Percentiles rank a stretch among this genome's conserved stretches.
phyloP scores from a whole-genome alignment of 2,888 invertebrate genomes.

The Drosophila kanekoi region DNA sequence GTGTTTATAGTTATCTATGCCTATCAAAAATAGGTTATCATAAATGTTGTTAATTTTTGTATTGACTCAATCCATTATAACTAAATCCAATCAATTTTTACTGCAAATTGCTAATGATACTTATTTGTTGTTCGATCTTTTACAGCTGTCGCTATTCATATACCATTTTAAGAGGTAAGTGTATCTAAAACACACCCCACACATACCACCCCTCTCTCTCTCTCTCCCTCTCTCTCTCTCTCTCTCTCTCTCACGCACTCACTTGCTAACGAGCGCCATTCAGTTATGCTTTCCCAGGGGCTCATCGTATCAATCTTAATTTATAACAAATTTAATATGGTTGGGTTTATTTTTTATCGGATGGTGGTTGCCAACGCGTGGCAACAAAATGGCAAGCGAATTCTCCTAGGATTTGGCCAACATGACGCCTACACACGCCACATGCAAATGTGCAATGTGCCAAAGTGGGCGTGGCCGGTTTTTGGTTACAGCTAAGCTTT shows the following conservation, averaged over 20 bases:
- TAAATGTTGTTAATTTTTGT: conserved; percentile 8
- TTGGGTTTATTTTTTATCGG: conserved; percentile 33
- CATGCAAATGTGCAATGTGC: conserved; percentile 60
- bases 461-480: conserved; percentile 31
- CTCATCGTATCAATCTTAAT: conserved; percentile 72
- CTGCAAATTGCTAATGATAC: conserved; percentile 35
- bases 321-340: conserved; percentile 72
- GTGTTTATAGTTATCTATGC: neutral
- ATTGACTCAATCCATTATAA: conserved; percentile 1
- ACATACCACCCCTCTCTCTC: too few relatives aligned
- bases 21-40: neutral
- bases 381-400: conserved; percentile 15
- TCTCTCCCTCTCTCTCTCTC: too few relatives aligned
- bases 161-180: conserved; percentile 43
- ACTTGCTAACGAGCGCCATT: conserved; percentile 12
- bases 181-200: neutral
- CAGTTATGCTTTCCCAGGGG: conserved; percentile 33
- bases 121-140: conserved; percentile 12
- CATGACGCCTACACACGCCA: conserved; percentile 17
- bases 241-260: too few relatives aligned
- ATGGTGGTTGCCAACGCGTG: neutral
- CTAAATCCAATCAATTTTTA: conserved; percentile 27
- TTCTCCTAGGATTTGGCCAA: conserved; percentile 57
- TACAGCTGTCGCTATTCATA: conserved; percentile 29
- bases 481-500: conserved; percentile 40